Percentiles rank a stretch among this genome's conserved stretches.
These are phyloP conservation scores for Pristionchus mayeri DNA, from an alignment of 2,888 invertebrate species.

Conservation along the genomic window DNA sequence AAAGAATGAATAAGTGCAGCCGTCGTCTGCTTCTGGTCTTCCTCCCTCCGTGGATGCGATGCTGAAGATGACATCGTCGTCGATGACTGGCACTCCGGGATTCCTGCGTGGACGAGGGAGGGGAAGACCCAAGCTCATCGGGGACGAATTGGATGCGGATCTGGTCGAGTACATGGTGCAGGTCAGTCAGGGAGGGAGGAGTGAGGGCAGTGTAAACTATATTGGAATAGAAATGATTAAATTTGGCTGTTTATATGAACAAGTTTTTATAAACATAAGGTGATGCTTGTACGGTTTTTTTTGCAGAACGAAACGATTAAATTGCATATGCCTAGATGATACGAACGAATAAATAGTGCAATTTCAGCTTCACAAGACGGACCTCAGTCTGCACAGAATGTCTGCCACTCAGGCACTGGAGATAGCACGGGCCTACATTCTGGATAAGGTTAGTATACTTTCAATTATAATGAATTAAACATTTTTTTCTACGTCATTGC, in stretches of 20 bases:
- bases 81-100: constrained; percentile 59
- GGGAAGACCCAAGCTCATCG: constrained; percentile 75
- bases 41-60: constrained; percentile 34
- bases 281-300: no score
- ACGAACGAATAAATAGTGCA: no score
- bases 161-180: constrained; percentile 74
- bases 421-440: constrained; percentile 77
- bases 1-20: neutral
- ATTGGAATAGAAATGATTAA: no score
- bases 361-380: constrained; percentile 45
- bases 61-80: constrained; percentile 54
- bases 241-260: neutral
- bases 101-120: constrained; percentile 73
- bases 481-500: no score
- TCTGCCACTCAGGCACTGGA: constrained; percentile 76
- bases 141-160: constrained; percentile 75
- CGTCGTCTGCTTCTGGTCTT: neutral
- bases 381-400: constrained; percentile 53
- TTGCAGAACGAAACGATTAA: no score
- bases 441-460: constrained; percentile 67
- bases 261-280: neutral
- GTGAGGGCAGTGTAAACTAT: no score
- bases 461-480: neutral
- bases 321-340: no score
- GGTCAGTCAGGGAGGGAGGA: no score